phyloP scores from a whole-genome alignment of 2,888 invertebrate genomes.

The Sclerodermus sp. region DNA sequence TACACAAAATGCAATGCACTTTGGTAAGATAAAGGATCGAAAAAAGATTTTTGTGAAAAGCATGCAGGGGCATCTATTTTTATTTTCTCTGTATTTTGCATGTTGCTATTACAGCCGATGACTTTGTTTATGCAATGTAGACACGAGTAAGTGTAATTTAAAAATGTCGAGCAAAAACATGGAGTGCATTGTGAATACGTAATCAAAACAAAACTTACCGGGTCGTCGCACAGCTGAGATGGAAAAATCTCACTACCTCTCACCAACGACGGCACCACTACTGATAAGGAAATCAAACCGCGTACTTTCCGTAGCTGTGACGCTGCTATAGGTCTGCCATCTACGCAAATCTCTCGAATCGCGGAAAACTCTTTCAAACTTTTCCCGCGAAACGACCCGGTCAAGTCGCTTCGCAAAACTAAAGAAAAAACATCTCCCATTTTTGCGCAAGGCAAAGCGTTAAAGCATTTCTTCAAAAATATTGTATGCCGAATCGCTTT shows the following conservation, averaged over 20 bases:
- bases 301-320: not conserved
- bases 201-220: constrained; percentile 21
- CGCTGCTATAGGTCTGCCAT: not conserved
- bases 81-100: not conserved
- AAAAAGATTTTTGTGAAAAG: not conserved
- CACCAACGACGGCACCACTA: constrained; percentile 26
- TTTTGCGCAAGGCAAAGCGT: no score
- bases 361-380: constrained; percentile 2
- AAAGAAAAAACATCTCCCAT: no score
- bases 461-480: no score
- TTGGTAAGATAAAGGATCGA: constrained; percentile 9
- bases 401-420: no score
- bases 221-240: constrained; percentile 7
- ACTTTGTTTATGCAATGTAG: not conserved
- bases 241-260: constrained; percentile 9
- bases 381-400: not conserved
- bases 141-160: constrained; percentile 2
- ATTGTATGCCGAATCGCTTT: no score
- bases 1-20: no score
- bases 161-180: no score
- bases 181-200: not conserved
- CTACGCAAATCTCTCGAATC: not conserved
- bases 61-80: not conserved
- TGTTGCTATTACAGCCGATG: not conserved
- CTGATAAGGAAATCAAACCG: constrained; percentile 22